Evolutionary conservation across 2,888 invertebrate species (phyloP).

Genomic region (Cataglyphis rosenhaueri): DNA sequence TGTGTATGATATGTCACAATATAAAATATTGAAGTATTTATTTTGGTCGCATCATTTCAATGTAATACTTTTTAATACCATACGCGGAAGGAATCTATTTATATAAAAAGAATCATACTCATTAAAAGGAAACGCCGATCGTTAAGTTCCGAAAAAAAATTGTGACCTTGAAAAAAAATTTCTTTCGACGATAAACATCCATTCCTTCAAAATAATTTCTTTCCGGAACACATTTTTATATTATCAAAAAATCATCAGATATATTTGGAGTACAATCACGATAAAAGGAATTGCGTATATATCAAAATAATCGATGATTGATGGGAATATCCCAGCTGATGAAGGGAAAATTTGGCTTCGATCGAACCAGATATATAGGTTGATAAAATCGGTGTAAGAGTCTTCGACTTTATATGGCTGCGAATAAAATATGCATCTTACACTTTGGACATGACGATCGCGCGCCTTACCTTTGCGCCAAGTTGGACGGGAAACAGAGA

Average conservation of each 20-base stretch:
- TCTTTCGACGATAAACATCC: slow-evolving; percentile 4
- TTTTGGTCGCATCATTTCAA: neutral
- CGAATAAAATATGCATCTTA: slow-evolving; percentile 6
- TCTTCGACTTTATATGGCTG: neutral
- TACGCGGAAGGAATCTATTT: neutral
- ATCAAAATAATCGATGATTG: slow-evolving; percentile 4
- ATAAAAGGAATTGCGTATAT: neutral
- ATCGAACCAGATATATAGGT: neutral
- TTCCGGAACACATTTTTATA: neutral
- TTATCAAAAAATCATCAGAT: neutral
- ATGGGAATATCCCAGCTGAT: neutral
- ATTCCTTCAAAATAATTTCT: neutral
- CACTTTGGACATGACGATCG: slow-evolving; percentile 29
- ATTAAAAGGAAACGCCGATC: neutral
- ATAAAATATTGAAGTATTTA: neutral
- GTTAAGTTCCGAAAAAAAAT: neutral
- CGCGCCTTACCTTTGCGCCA: slow-evolving; percentile 19
- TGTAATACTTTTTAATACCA: neutral
- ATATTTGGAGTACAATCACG: neutral
- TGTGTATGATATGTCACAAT: neutral
- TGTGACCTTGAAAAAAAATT: neutral
- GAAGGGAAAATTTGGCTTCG: neutral
- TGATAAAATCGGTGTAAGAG: neutral
- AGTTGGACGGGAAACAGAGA: neutral
- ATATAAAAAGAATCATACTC: neutral